phyloP scores from a whole-genome alignment of 2,888 invertebrate genomes.

The Limnephilus rhombicus region DNA sequence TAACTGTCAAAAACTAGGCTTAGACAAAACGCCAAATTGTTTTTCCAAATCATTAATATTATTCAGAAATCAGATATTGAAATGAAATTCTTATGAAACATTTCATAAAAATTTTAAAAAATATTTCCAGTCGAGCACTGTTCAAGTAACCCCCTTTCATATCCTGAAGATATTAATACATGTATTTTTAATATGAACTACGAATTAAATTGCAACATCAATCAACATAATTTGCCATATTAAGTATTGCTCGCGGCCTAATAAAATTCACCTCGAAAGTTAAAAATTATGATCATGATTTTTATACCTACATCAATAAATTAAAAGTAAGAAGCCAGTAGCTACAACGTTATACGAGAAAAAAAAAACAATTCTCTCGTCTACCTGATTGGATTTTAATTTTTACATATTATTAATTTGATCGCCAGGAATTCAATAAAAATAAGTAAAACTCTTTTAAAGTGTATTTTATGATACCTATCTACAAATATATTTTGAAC shows the following conservation, averaged over 20 bases:
- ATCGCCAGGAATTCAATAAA: neutral
- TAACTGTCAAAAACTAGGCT: too few relatives aligned
- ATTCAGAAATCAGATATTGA: too few relatives aligned
- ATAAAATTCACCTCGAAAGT: neutral
- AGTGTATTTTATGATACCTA: too few relatives aligned
- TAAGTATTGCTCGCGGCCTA: neutral
- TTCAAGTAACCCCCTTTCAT: neutral
- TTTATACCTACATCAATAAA: neutral
- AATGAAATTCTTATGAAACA: neutral
- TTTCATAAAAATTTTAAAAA: neutral
- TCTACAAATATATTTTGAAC: too few relatives aligned
- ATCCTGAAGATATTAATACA: neutral
- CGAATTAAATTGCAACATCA: slow-evolving; percentile 30
- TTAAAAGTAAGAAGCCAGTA: neutral
- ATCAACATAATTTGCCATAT: slow-evolving; percentile 38
- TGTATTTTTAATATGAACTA: slow-evolving; percentile 23
- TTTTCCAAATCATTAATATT: too few relatives aligned
- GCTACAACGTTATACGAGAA: neutral
- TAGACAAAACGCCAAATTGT: too few relatives aligned
- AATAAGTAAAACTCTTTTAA: neutral
- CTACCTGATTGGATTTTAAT: too few relatives aligned
- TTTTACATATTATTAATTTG: neutral
- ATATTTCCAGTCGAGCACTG: neutral
- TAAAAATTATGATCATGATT: neutral
- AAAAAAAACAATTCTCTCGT: neutral